A percentile compares a stretch with the other conserved stretches of the same genome.
Evolutionary conservation across 2,797 vertebrate species (phyloP).

Genomic region (Phaenicophaeus curvirostris): DNA sequence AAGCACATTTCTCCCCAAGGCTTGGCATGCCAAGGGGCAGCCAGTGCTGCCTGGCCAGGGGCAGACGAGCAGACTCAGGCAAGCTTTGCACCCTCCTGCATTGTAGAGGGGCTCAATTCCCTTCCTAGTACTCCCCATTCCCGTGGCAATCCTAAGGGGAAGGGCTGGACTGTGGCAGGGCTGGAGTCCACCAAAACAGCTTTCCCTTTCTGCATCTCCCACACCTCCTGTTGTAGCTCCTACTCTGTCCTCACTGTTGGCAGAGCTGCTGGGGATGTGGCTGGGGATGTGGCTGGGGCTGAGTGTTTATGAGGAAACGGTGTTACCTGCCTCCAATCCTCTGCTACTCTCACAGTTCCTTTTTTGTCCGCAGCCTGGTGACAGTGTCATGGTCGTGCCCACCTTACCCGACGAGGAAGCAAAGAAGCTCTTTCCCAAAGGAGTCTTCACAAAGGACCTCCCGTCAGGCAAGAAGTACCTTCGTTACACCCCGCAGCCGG

Average conservation of each 20-base stretch:
- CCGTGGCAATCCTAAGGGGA: not conserved
- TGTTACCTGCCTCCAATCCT: not conserved
- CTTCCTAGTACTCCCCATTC: fast-evolving
- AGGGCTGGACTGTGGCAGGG: not conserved
- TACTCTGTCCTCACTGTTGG: not conserved
- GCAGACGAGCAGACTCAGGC: fast-evolving
- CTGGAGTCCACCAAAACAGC: not conserved
- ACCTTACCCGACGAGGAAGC: constrained; percentile 88
- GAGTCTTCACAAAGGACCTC: constrained; percentile 88
- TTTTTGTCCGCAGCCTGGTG: constrained; percentile 79
- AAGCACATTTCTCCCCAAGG: not conserved
- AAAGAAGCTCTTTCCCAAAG: constrained; percentile 86
- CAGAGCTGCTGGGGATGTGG: not conserved
- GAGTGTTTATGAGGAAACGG: fast-evolving
- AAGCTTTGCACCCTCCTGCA: not conserved
- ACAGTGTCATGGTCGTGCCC: constrained; percentile 93
- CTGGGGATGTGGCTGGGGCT: not conserved
- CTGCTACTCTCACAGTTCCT: not conserved
- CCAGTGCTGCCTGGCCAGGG: not conserved
- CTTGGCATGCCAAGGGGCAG: not conserved
- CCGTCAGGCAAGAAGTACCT: constrained; percentile 95
- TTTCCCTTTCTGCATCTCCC: not conserved
- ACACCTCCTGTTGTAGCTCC: not conserved
- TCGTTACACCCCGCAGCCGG: constrained; percentile 88
- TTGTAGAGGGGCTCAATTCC: fast-evolving